phyloP scores from a whole-genome alignment of 2,113 vertebrate genomes.

The Cheirogaleus medius region DNA sequence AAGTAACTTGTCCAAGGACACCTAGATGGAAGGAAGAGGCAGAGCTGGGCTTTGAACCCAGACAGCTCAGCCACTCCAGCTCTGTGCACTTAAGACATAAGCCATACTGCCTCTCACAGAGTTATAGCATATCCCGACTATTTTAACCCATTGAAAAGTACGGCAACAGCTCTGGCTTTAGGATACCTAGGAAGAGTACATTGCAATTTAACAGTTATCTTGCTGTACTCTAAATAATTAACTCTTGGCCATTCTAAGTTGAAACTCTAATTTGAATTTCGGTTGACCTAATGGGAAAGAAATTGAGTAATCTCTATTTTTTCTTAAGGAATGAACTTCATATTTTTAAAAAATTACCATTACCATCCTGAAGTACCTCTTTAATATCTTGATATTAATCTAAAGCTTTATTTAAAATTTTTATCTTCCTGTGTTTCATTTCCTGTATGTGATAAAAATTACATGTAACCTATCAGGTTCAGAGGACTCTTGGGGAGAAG shows the following conservation, averaged over 20 bases:
- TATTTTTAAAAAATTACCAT: slow-evolving; percentile 13
- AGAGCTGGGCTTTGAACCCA: slow-evolving; percentile 19
- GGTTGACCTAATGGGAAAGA: slow-evolving; percentile 63
- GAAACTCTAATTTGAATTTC: slow-evolving; percentile 68
- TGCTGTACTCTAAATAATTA: slow-evolving; percentile 70
- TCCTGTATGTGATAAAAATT: slow-evolving; percentile 66
- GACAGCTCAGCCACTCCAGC: neutral
- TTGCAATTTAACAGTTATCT: slow-evolving; percentile 63
- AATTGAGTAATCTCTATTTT: slow-evolving; percentile 55
- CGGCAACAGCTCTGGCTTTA: slow-evolving; percentile 26
- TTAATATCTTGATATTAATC: slow-evolving; percentile 57
- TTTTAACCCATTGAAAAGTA: slow-evolving; percentile 60
- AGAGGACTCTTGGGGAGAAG: neutral
- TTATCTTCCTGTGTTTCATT: slow-evolving; percentile 64
- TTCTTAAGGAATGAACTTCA: slow-evolving; percentile 47
- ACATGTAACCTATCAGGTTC: neutral
- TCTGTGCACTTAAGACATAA: neutral
- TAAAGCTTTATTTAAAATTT: slow-evolving; percentile 50
- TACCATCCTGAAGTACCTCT: slow-evolving; percentile 35
- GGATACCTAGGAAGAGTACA: slow-evolving; percentile 42
- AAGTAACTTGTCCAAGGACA: neutral
- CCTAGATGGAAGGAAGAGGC: neutral
- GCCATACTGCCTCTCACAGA: neutral
- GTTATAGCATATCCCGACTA: neutral
- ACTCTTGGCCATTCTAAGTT: slow-evolving; percentile 58